Evolutionary conservation across 2,888 invertebrate species (phyloP), one percentile per base, ranked within the genome.

Genomic region (Drosophila mettleri): DNA sequence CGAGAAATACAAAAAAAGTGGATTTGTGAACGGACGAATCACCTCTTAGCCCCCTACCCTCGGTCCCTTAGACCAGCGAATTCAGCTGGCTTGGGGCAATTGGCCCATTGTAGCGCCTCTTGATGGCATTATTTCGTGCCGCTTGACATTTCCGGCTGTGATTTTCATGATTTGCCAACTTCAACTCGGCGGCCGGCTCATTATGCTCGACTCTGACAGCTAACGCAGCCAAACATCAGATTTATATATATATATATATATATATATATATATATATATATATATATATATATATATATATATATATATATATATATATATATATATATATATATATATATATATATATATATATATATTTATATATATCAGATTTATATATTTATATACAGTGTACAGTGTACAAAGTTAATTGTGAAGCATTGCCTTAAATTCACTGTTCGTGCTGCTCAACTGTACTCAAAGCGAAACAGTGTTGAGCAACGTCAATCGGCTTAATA

Each of bases 41-140:
- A 4, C 31, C 38, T 9, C 3, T 6, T 2, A 31, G 0, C 9
- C 2, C 20, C 22, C 7, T 6, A 0, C 6, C 4, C 29, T 12
- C 5, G 45, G 2, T 16, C 12, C 8, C 31, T 7, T 2, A 2
- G 1, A 3, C n/a, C 16, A 20, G 39, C 39, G 12, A 5, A 3
- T 31, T 8, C 2, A 16, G 10, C 52, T 34, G 22, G 41, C 22
- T 6, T 3, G 9, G 6, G 1, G 14, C 22, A 22, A 14, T 22
- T 39, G 16, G 22, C 43, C 31, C 33, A 14, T 16, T 54, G 54
- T 41, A 41, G 16, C 52, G 38, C 49, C 65, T 53, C 53, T 69
- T 83, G 87, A 83, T 83, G 82, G 59, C 71, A 73, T 72, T 81
- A 68, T 81, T 70, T 86, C 87, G 87, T 83, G 83, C 59, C 74